Evolutionary conservation across 2,797 vertebrate genomes (phyloP), one percentile per base, ranked within the genome.

Genomic region (Scolopax bukidnonensis): DNA sequence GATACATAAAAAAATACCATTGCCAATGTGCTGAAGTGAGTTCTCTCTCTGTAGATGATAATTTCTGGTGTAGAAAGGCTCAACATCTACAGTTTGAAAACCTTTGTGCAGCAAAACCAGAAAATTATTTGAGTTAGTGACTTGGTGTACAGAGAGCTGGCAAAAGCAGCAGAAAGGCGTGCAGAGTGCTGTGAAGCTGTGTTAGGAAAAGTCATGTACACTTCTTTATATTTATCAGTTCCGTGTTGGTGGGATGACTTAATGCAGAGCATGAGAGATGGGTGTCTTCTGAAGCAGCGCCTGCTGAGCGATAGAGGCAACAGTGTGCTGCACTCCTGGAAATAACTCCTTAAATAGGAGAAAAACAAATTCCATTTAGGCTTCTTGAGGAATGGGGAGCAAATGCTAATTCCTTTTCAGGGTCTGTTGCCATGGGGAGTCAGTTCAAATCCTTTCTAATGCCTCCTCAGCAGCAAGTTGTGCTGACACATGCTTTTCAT

Each of bases 331-430:
- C 56, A 32, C 48, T 91, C 28, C 71, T 92, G 81, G 81, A 80
- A 89, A 54, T 24, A 71, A 71, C 33, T 87, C 65, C 53, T 48
- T 57, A 28, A 64, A 54, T 14, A n/a, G 45, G 71, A 85, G 82
- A 27, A 64, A 95, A 93, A 18, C 69, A 84, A 82, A 96, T 93
- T 92, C 95, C 89, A 25, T 50, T 51, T 75, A 33, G 86, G 87
- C 84, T 80, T 68, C 87, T 94, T 4, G 76, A 96, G 95, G 92
- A 96, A 87, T 65, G 73, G 89, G 87, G 84, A 93, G 94, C 87
- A 92, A 95, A 96, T 96, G 95, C 95, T 96, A 96, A 96, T 97
- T 97, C 91, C 69, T 54, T 96, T 96, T 93, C 93, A 91, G 89
- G 89, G 94, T 73, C 89, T 63, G 96, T 97, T 97, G 96, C 96